A percentile compares a stretch with the other conserved stretches of the same genome.
These are phyloP conservation scores for Callopanchax toddi DNA, from an alignment of 2,113 vertebrate genomes.

Conservation along the genomic window DNA sequence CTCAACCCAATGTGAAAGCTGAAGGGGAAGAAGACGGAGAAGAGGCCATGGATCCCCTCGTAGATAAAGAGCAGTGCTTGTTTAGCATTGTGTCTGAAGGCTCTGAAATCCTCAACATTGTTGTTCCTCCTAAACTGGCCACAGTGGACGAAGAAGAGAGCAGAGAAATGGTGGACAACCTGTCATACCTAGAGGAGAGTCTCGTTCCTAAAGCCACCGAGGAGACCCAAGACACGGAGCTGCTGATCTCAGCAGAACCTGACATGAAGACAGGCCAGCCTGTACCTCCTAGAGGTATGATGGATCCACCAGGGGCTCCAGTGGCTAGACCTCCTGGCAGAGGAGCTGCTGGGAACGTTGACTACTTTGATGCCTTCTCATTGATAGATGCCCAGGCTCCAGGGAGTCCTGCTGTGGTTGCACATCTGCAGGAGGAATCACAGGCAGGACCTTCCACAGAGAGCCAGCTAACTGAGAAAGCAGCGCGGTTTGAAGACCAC, in stretches of 20 bases:
- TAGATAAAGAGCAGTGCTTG: slow-evolving; percentile 80
- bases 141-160: slow-evolving; percentile 91
- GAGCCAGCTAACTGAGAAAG: slow-evolving; percentile 35
- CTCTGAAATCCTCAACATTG: slow-evolving; percentile 92
- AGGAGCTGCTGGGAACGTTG: slow-evolving; percentile 68
- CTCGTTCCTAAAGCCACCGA: slow-evolving; percentile 68
- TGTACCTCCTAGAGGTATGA: neutral
- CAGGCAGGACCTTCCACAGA: slow-evolving; percentile 30
- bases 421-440: slow-evolving; percentile 36
- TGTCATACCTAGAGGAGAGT: slow-evolving; percentile 87
- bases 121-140: slow-evolving; percentile 83
- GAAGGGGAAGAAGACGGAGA: slow-evolving; percentile 45
- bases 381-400: slow-evolving; percentile 85
- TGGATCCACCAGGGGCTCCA: slow-evolving; percentile 64
- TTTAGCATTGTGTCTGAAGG: slow-evolving; percentile 92
- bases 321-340: slow-evolving; percentile 38
- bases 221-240: slow-evolving; percentile 38
- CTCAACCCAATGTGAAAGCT: slow-evolving; percentile 67
- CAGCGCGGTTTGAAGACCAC: neutral
- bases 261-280: neutral
- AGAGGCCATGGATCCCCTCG: slow-evolving; percentile 19
- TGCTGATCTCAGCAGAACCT: neutral
- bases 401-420: slow-evolving; percentile 35
- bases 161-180: slow-evolving; percentile 84
- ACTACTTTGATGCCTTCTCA: slow-evolving; percentile 93